Base-by-base conservation (phyloP, 2,888 invertebrate genomes). In the Tolmerus cingulatus region DNA sequence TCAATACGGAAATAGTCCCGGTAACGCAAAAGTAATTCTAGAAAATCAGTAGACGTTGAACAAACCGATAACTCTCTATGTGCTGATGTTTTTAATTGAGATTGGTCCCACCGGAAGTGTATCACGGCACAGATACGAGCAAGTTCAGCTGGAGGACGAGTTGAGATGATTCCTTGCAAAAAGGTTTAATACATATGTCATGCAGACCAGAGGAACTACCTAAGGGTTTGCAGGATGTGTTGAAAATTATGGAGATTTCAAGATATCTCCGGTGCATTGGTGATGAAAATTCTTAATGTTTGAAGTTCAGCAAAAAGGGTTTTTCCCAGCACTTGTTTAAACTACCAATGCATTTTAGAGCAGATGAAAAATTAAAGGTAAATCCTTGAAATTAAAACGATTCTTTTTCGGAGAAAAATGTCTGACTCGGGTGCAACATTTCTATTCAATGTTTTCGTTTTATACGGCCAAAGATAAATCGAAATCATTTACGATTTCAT, bases 41-140 rank as follows among this genome's bases (percentile, higher is more conserved):
- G 66, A 27, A 66, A 66, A 23, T 66, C 66, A 23, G 66, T 66
- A 66, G 66, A 66, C 66, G 23, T 27, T 66, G 27, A 66, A 23
- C 66, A 66, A 66, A 66, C 66, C 66, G 66, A 66, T 66, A 76
- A 34, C 76, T 76, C 76, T 19, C 76, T 37, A 76, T 76, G 76
- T 37, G 40, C 37, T 76, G 79, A 46, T 46, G 79, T 79, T 79
- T 79, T 79, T 79, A 79, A 79, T 79, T 79, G 46, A 79, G 79
- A 79, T 46, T 79, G 43, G 79, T 79, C 79, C 27, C 79, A 46
- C 27, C 79, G 79, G 79, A 79, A 79, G 23, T 46, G 46, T 79
- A 46, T 46, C 79, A 46, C 27, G 23, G 51, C 9, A 51, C 9
- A 40, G 46, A 19, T 27, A 51, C 23, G 27, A 79, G 2, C 46